Conservation (phyloP, 2,888 invertebrate genomes). For the Scrobipalpa costella region DNA sequence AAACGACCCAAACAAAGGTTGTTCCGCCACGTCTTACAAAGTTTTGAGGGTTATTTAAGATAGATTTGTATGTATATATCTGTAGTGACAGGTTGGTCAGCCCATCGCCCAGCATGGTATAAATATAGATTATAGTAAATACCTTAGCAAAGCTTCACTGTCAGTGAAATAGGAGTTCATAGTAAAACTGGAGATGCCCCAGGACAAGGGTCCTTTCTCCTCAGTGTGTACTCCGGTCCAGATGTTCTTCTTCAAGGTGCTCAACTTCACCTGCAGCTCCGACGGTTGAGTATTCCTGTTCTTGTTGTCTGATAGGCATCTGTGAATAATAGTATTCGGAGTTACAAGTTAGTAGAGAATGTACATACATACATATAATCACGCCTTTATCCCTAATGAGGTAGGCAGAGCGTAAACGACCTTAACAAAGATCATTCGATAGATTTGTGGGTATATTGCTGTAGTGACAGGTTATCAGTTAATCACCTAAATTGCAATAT, state of each 20-base stretch:
- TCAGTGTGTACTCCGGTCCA: constrained; percentile 85
- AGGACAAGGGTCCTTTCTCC: constrained; percentile 82
- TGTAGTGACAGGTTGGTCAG: too few species aligned
- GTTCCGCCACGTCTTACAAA: too few species aligned
- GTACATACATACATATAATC: background rate
- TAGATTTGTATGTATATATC: too few species aligned
- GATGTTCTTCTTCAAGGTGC: constrained; percentile 85
- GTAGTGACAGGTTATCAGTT: too few species aligned
- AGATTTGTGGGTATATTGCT: background rate
- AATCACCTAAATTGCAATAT: too few species aligned
- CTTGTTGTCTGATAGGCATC: constrained; percentile 69
- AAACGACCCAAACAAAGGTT: too few species aligned
- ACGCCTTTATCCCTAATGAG: too few species aligned
- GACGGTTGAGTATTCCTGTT: constrained; percentile 72
- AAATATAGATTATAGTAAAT: constrained; percentile 26
- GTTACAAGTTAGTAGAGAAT: constrained; percentile 25
- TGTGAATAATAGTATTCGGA: constrained; percentile 36
- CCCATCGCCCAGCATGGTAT: too few species aligned
- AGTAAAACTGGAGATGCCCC: constrained; percentile 83
- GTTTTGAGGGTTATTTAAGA: too few species aligned
- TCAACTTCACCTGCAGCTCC: constrained; percentile 85
- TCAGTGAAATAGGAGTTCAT: constrained; percentile 79
- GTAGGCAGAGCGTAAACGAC: too few species aligned
- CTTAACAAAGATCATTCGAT: too few species aligned
- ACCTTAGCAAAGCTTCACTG: constrained; percentile 82